Base-by-base conservation (phyloP, 2,888 invertebrate species). In the Tachina grossa region DNA sequence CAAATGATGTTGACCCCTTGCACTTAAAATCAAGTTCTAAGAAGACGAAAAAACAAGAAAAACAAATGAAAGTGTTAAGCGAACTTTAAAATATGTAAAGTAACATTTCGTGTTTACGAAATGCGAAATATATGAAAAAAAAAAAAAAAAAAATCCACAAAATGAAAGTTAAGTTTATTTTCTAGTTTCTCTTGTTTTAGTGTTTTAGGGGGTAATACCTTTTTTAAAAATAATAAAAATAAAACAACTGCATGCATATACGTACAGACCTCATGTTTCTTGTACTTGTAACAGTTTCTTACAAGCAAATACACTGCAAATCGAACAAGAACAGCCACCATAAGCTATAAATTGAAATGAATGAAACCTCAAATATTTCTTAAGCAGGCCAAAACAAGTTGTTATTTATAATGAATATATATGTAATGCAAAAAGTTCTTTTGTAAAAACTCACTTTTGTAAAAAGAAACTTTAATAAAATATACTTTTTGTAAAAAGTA, bases 121-220 rank as follows among this genome's bases (percentile, higher is more conserved):
- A 63, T 31, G n/a, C n/a, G 9, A 49, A 39, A 57, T 51, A 6
- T 9, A 31, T 4, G n/a, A 59, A 13, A 39, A 16, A 41, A 74
- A 65, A 61, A 51, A 8, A 47, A 66, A 75, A 63, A 47, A n/a
- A 22, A 22, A 19, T 31, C 11, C 14, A 63, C 49, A 49, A 78
- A 84, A 59, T 13, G 78, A 82, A 85, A 85, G 83, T 85, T 79
- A 77, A 85, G 80, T 83, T 76, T 85, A 75, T 82, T 82, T 75
- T 51, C 10, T 45, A 49, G 65, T 13, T 65, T 71, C 10, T 49
- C 51, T 83, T 78, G 72, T 72, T 59, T 59, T 77, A 22, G 45
- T 31, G 31, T 71, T 65, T 77, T 53, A 55, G 59, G 51, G 31
- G 59, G 55, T 47, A 47, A 71, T 79, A 47, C n/a, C 10, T 51